phyloP scores from a whole-genome alignment of 2,888 invertebrate species.

The Amphipyra tragopoginis region DNA sequence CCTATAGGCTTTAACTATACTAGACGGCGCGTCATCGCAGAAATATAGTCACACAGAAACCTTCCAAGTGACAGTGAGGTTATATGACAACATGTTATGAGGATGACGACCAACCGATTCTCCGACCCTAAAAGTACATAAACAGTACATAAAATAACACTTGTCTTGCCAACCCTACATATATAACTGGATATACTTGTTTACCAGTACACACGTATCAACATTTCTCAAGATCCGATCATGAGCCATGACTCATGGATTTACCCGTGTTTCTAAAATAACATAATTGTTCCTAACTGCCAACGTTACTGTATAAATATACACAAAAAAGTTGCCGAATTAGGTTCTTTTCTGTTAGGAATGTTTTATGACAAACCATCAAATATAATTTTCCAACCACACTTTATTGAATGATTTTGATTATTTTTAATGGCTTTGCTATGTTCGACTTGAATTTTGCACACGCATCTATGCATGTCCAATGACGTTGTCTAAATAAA shows the following conservation, averaged over 20 bases:
- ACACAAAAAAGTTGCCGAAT: slow-evolving; percentile 14
- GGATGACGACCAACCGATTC: background rate
- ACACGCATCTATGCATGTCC: too few relatives aligned
- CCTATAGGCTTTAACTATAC: too few relatives aligned
- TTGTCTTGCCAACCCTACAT: slow-evolving; percentile 33
- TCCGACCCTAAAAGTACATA: background rate
- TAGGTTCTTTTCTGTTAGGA: slow-evolving; percentile 31
- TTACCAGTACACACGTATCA: slow-evolving; percentile 21
- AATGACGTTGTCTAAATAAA: too few relatives aligned
- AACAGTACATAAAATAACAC: slow-evolving; percentile 1
- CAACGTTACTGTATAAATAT: background rate
- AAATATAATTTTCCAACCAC: too few relatives aligned
- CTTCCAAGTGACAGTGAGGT: background rate
- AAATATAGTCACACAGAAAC: too few relatives aligned
- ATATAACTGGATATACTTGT: slow-evolving; percentile 49
- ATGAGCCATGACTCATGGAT: slow-evolving; percentile 56
- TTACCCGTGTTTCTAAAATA: slow-evolving; percentile 55
- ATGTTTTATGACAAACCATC: too few relatives aligned
- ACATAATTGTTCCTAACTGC: slow-evolving; percentile 14
- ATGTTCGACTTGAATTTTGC: too few relatives aligned
- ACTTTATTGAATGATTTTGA: too few relatives aligned
- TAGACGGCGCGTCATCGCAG: too few relatives aligned
- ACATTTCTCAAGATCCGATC: slow-evolving; percentile 38
- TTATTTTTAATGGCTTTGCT: too few relatives aligned
- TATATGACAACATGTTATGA: too few relatives aligned